Percentiles rank a stretch among this genome's conserved stretches.
Conservation (phyloP, 1,140 invertebrate species). For the Phocides pigmalion region DNA sequence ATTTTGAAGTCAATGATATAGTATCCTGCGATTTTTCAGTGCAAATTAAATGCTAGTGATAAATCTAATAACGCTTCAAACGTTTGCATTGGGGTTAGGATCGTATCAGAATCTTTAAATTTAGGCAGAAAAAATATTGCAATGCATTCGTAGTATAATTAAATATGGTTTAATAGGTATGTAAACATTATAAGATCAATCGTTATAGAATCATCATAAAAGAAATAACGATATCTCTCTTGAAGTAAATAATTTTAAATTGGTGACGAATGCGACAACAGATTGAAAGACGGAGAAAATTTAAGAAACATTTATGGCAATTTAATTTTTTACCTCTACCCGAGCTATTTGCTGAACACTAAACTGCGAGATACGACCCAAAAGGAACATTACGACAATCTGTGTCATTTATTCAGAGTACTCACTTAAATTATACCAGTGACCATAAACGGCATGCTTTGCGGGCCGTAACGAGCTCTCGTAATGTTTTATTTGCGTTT, state of each 20-base stretch:
- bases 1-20: too few relatives aligned
- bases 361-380: background rate
- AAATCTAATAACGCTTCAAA: too few relatives aligned
- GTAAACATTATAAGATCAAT: too few relatives aligned
- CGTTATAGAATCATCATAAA: background rate
- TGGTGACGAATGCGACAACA: background rate
- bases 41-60: too few relatives aligned
- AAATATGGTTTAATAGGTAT: too few relatives aligned
- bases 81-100: too few relatives aligned
- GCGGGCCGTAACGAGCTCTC: background rate
- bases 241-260: background rate
- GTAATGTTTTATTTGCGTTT: background rate
- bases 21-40: too few relatives aligned
- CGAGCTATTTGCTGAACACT: background rate
- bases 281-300: background rate
- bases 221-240: background rate
- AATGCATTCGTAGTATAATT: too few relatives aligned
- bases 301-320: background rate
- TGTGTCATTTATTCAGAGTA: constrained; percentile 8
- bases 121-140: too few relatives aligned
- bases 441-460: background rate
- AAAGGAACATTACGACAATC: background rate
- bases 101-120: too few relatives aligned
- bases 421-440: constrained; percentile 14
- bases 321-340: background rate